Evolutionary conservation across 2,888 invertebrate genomes (phyloP).

Genomic region (Drosophila monieri): DNA sequence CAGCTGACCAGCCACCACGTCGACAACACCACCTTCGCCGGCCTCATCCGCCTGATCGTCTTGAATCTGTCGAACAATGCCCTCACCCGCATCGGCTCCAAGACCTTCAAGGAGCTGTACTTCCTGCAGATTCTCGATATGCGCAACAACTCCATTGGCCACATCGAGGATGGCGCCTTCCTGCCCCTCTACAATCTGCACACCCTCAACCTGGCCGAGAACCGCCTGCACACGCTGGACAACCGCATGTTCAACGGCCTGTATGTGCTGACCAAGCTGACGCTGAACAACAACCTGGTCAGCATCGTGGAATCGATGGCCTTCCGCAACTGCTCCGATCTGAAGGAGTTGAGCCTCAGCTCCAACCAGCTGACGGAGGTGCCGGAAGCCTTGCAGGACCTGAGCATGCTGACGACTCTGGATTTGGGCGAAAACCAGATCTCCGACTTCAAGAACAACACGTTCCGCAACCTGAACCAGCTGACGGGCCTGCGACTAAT

Average conservation of each 20-base stretch:
- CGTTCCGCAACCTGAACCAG: constrained; percentile 93
- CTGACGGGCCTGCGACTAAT: constrained; percentile 94
- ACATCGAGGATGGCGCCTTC: constrained; percentile 94
- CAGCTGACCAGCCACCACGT: constrained; percentile 93
- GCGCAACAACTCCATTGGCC: constrained; percentile 94
- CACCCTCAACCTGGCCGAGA: constrained; percentile 94
- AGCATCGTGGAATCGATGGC: constrained; percentile 91
- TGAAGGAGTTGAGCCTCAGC: constrained; percentile 94
- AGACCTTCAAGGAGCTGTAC: constrained; percentile 93
- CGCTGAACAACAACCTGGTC: constrained; percentile 93
- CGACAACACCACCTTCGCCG: constrained; percentile 93
- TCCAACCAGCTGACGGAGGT: constrained; percentile 93
- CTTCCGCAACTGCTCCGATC: constrained; percentile 93
- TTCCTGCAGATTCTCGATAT: constrained; percentile 94
- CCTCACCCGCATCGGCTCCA: constrained; percentile 92
- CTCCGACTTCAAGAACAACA: constrained; percentile 91
- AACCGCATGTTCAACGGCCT: constrained; percentile 93
- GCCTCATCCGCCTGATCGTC: constrained; percentile 92
- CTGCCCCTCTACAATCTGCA: constrained; percentile 94
- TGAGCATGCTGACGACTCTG: constrained; percentile 93
- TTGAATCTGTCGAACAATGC: constrained; percentile 94
- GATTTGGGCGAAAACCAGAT: constrained; percentile 97
- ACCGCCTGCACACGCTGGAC: constrained; percentile 92
- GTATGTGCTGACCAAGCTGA: constrained; percentile 92
- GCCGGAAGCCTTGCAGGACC: constrained; percentile 92